Base-by-base conservation (phyloP, 2,113 vertebrate genomes). In the Channa argus region DNA sequence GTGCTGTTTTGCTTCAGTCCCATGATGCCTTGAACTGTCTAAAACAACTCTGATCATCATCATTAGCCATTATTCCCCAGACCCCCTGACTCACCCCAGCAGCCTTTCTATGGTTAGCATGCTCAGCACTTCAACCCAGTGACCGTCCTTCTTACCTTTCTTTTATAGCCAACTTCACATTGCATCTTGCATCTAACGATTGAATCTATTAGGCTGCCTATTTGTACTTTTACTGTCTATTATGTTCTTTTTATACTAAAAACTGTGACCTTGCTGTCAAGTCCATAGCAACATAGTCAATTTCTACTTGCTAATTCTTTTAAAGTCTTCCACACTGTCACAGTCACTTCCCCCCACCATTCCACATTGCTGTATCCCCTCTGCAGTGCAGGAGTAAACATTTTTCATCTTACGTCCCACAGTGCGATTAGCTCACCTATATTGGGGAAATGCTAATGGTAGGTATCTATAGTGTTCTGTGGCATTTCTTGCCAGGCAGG, bases 1-100 rank as follows among this genome's bases (percentile, higher is more conserved):
- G 53, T 65, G 65, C 53, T 85, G 69, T 90, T 90, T 88, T 72
- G 55, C 56, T 87, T 70, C 8, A 39, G 68, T 77, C 83, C 79
- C 86, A 12, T 44, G 73, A 67, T 85, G 68, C 66, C 49, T 63
- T 5, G 44, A 33, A 72, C 81, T 46, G 43, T 87, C 82, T 78
- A 63, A 84, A 91, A 84, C 84, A 71, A 80, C 68, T 71, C 54
- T 62, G 66, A 74, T 47, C 46, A 46, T 59, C 51, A 46, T 59
- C 51, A 66, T 33, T 5, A 71, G 47, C 52, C 73, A 46, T 79
- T 50, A 51, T 54, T 82, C 56, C 43, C 67, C 13, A 53, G 24
- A 58, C 11, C 37, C 60, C 41, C 54, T 5, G 44, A 6, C n/a
- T 70, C 51, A 74, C 4, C 39, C 5, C 8, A 34, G 9, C 8